Conservation (phyloP, 2,113 vertebrate species). For the Geothlypis trichas region DNA sequence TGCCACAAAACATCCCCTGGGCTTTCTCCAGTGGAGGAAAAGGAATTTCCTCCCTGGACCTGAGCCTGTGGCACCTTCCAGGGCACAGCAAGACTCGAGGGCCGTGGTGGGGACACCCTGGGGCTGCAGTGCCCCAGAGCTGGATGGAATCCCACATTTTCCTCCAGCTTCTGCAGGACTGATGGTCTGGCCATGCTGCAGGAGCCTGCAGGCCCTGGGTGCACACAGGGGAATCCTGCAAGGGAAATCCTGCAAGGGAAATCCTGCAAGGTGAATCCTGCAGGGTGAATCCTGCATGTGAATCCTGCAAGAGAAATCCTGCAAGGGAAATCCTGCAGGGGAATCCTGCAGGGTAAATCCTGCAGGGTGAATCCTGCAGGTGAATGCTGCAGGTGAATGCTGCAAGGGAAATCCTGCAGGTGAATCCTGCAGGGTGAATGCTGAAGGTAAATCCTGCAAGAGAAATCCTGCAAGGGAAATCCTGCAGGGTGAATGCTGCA, state of each 20-base stretch:
- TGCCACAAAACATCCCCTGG: background rate
- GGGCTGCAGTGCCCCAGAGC: background rate
- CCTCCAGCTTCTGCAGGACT: background rate
- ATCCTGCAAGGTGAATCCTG: too few relatives aligned
- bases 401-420: too few relatives aligned
- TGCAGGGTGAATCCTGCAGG: too few relatives aligned
- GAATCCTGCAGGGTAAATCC: too few relatives aligned
- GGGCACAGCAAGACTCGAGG: fast-evolving
- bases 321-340: background rate
- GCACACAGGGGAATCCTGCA: too few relatives aligned
- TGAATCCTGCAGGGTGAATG: too few relatives aligned
- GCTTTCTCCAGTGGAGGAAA: background rate
- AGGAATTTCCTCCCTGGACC: background rate
- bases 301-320: background rate
- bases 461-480: too few relatives aligned
- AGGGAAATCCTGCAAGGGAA: background rate
- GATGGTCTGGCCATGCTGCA: fast-evolving
- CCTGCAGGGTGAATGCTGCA: too few relatives aligned
- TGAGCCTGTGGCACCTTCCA: fast-evolving
- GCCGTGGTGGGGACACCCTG: fast-evolving
- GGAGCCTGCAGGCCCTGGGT: background rate
- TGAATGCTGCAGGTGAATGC: too few relatives aligned
- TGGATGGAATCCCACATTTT: fast-evolving
- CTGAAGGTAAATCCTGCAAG: too few relatives aligned
- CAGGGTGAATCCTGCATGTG: background rate